A percentile compares a stretch with the other conserved stretches of the same genome.
Conservation (phyloP, 1,140 invertebrate species). For the Hyposmocoma kahamanoa region DNA sequence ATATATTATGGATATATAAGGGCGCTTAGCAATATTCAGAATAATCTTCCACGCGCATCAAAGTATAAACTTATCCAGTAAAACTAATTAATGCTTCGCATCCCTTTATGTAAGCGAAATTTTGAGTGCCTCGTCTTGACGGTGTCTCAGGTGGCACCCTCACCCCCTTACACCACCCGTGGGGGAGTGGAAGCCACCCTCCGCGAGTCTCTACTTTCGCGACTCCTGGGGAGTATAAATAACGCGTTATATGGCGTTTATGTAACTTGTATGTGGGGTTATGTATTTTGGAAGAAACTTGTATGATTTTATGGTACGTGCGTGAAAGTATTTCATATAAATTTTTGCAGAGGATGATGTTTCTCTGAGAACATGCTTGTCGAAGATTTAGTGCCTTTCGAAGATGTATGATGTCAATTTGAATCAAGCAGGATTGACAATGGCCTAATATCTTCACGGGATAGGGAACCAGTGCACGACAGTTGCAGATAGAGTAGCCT, state of each 20-base stretch:
- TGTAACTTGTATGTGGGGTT: not conserved
- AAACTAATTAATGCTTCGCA: conserved; percentile 27
- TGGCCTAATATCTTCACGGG: too few species aligned
- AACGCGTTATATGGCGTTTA: conserved; percentile 11
- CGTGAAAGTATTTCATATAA: too few species aligned
- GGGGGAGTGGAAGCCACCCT: conserved; percentile 3
- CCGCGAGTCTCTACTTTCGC: conserved; percentile 19
- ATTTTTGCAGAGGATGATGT: too few species aligned
- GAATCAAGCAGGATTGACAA: too few species aligned
- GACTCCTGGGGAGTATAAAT: conserved; percentile 16
- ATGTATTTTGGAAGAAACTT: not conserved
- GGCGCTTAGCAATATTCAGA: too few species aligned
- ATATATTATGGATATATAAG: too few species aligned
- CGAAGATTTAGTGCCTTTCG: too few species aligned
- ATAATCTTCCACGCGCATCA: too few species aligned
- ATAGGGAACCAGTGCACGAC: too few species aligned
- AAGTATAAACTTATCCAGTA: conserved; percentile 9
- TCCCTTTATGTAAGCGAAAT: conserved; percentile 22
- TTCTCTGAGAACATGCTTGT: too few species aligned
- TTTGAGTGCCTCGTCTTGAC: conserved; percentile 26
- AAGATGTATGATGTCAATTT: too few species aligned
- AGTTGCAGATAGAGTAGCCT: too few species aligned
- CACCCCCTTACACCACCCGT: not conserved
- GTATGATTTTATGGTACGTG: conserved; percentile 15
- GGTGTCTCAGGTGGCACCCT: conserved; percentile 19